Evolutionary conservation across 2,888 invertebrate species (phyloP).

Genomic region (Noctuana brunneofusca): DNA sequence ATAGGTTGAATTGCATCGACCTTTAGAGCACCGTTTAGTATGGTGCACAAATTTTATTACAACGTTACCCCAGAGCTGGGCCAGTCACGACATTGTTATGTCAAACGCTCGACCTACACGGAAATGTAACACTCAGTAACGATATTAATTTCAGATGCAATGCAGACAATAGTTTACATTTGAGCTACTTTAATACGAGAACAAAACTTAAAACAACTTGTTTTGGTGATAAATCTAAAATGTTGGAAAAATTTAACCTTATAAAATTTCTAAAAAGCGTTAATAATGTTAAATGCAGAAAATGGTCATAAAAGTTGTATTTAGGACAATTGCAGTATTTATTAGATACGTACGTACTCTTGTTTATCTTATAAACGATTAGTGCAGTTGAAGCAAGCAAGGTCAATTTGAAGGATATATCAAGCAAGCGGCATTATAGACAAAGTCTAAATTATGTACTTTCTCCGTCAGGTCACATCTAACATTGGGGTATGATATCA

Average conservation of each 20-base stretch:
- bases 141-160: conserved; percentile 36
- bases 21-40: conserved; percentile 31
- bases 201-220: not conserved
- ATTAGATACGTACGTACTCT: too few relatives aligned
- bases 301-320: too few relatives aligned
- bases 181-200: not conserved
- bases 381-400: conserved; percentile 39
- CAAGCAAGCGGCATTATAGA: conserved; percentile 35
- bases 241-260: not conserved
- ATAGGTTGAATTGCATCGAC: conserved; percentile 32
- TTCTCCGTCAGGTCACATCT: conserved; percentile 68
- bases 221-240: not conserved
- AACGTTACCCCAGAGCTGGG: conserved; percentile 59
- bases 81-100: conserved; percentile 66
- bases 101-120: conserved; percentile 64
- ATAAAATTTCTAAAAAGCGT: too few relatives aligned
- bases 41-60: conserved; percentile 55
- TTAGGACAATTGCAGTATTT: too few relatives aligned
- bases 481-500: conserved; percentile 43
- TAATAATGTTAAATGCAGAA: not conserved
- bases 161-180: conserved; percentile 1
- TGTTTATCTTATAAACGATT: too few relatives aligned
- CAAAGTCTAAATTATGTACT: conserved; percentile 51
- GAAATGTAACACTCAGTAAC: conserved; percentile 61
- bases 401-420: conserved; percentile 37